Evolutionary conservation across 2,888 invertebrate genomes (phyloP).

Genomic region (Fragum sueziense): DNA sequence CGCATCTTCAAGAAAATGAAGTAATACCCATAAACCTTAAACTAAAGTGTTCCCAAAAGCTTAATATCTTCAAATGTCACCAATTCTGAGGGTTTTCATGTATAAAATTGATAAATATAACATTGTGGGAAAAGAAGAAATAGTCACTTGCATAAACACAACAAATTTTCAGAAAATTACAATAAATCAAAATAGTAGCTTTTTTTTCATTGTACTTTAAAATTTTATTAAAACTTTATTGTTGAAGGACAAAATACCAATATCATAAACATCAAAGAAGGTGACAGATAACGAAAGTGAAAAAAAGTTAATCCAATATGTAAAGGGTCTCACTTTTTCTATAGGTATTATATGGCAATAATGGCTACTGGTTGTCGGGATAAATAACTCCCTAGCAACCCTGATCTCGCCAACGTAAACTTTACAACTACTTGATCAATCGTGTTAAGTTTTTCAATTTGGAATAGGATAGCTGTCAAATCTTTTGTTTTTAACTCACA

Average conservation of each 20-base stretch:
- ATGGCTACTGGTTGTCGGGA: conserved; percentile 46
- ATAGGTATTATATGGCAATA: conserved; percentile 25
- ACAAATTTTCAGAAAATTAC: too few species aligned
- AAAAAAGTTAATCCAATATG: background rate
- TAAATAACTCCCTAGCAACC: conserved; percentile 57
- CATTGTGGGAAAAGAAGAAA: background rate
- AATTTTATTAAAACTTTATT: background rate
- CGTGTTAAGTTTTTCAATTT: conserved; percentile 11
- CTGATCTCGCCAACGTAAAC: conserved; percentile 18
- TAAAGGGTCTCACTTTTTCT: conserved; percentile 3
- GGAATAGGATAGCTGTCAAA: conserved; percentile 13
- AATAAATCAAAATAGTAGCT: background rate
- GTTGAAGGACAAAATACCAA: too few species aligned
- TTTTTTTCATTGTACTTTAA: background rate
- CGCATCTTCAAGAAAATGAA: too few species aligned
- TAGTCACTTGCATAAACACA: too few species aligned
- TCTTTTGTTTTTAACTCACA: conserved; percentile 3
- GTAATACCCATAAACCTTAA: too few species aligned
- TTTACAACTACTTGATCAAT: conserved; percentile 19
- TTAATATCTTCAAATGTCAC: too few species aligned
- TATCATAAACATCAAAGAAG: background rate
- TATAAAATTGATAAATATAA: background rate
- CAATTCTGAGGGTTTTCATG: too few species aligned
- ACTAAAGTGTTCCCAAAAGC: too few species aligned
- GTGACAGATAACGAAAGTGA: background rate